phyloP scores from a whole-genome alignment of 2,888 invertebrate genomes.

The Hirudinaria manillensis region DNA sequence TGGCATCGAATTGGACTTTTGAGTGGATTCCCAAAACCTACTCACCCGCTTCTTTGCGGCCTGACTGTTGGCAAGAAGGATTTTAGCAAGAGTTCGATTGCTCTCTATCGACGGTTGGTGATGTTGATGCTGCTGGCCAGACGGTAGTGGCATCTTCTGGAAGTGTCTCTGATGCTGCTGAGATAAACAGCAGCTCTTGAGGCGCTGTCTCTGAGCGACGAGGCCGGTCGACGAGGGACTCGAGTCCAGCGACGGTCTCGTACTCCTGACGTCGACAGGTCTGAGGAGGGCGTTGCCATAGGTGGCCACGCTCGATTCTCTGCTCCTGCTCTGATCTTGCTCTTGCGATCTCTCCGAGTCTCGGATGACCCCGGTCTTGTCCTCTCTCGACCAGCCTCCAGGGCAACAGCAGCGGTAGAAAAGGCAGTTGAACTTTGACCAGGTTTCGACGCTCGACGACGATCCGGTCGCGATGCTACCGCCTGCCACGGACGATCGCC shows the following conservation, averaged over 20 bases:
- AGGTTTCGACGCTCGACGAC: not conserved
- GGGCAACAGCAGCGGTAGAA: not conserved
- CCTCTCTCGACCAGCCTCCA: not conserved
- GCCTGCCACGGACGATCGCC: not conserved
- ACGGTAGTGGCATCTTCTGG: not conserved
- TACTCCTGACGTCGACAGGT: not conserved
- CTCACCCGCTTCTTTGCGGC: conserved; percentile 16
- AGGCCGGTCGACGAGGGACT: conserved; percentile 13
- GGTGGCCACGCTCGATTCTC: not conserved
- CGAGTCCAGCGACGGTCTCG: not conserved
- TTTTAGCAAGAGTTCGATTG: conserved; percentile 2
- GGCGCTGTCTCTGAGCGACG: not conserved
- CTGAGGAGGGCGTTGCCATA: not conserved
- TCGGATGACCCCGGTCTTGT: not conserved
- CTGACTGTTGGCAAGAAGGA: conserved; percentile 21
- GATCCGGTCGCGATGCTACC: not conserved
- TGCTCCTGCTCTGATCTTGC: not conserved
- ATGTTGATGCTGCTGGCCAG: not conserved
- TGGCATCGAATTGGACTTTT: conserved; percentile 70
- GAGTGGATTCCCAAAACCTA: not conserved
- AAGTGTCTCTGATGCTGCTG: conserved; percentile 5
- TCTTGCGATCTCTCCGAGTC: not conserved
- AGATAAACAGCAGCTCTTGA: not conserved
- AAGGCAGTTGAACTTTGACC: not conserved
- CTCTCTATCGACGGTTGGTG: not conserved